Conservation (phyloP, 2,797 vertebrate species). For the Apodemus agrarius region DNA sequence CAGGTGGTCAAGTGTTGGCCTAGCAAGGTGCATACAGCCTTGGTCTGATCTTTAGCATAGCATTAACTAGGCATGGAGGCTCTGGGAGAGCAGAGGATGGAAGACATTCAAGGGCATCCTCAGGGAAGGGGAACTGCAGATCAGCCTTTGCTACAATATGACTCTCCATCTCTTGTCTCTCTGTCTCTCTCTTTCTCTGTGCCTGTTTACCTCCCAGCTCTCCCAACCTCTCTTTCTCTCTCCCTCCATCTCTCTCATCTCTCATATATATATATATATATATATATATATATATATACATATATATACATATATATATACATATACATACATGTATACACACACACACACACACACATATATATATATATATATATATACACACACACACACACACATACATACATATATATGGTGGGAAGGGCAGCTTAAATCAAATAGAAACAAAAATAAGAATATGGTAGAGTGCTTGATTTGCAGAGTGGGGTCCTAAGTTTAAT, state of each 20-base stretch:
- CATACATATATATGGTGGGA: not conserved
- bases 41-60: not conserved
- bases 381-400: not conserved
- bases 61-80: not conserved
- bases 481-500: not conserved
- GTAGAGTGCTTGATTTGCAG: not conserved
- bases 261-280: no score
- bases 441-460: not conserved
- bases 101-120: not conserved
- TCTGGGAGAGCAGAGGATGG: not conserved
- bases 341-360: not conserved
- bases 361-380: not conserved
- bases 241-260: no score
- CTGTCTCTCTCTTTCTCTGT: not conserved
- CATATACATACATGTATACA: not conserved
- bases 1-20: not conserved
- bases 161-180: not conserved
- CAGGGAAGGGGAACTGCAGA: not conserved
- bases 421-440: not conserved
- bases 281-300: not conserved
- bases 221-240: not conserved
- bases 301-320: not conserved
- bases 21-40: not conserved
- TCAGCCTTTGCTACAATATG: not conserved
- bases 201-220: not conserved